These are phyloP conservation scores for Erythrocebus patas DNA, from an alignment of 2,113 vertebrate species.

Conservation along the genomic window DNA sequence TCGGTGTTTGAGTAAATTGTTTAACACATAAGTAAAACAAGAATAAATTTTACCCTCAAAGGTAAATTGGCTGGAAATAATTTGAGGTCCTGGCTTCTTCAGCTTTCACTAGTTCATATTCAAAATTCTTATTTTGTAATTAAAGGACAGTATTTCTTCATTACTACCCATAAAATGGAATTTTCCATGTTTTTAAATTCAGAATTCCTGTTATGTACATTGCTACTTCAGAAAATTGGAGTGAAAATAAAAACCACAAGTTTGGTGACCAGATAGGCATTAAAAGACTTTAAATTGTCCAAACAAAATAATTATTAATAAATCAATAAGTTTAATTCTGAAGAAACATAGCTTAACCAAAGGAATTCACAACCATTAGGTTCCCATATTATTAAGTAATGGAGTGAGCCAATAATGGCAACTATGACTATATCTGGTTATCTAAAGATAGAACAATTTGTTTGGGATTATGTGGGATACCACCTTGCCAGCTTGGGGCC, in stretches of 20 bases:
- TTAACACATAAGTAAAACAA: slow-evolving; percentile 22
- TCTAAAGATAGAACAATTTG: background rate
- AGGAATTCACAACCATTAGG: background rate
- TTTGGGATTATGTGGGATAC: background rate
- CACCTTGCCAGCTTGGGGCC: background rate
- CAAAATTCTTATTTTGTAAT: background rate
- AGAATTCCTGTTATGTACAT: background rate
- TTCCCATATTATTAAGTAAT: slow-evolving; percentile 20
- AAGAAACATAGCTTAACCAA: slow-evolving; percentile 12
- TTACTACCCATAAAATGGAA: slow-evolving; percentile 3
- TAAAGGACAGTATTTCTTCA: slow-evolving; percentile 18
- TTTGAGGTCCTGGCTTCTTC: background rate
- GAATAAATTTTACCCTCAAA: slow-evolving; percentile 24
- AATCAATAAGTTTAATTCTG: background rate
- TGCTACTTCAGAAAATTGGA: background rate
- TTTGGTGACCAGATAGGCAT: background rate
- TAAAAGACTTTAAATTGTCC: background rate
- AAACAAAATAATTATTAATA: slow-evolving; percentile 50
- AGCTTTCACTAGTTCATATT: background rate
- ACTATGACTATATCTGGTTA: background rate
- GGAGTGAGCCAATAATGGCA: background rate
- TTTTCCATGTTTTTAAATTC: background rate
- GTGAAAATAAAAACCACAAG: slow-evolving; percentile 7
- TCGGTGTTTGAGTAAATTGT: slow-evolving; percentile 37
- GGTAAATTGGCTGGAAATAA: background rate